phyloP scores from a whole-genome alignment of 2,113 vertebrate genomes.

The Saimiri boliviensis region DNA sequence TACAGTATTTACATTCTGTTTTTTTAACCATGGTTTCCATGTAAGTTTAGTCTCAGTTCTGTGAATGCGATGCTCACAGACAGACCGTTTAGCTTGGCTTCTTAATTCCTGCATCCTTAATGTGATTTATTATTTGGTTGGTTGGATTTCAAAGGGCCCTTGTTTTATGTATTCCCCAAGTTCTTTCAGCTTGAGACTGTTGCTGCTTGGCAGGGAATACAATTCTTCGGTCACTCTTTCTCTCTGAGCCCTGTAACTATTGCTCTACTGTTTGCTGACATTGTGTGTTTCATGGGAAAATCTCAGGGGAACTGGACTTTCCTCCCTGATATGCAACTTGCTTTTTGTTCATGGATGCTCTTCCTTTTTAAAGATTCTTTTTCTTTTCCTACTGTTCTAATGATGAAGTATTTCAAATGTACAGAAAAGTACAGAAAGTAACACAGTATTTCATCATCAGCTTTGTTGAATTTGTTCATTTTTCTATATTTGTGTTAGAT shows the following conservation, averaged over 20 bases:
- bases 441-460: neutral
- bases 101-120: neutral
- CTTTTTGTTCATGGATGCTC: neutral
- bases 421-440: neutral
- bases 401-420: neutral
- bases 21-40: neutral
- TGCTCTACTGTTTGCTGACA: neutral
- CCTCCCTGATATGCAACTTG: neutral
- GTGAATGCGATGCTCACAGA: neutral
- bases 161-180: neutral
- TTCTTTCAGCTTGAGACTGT: neutral
- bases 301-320: neutral
- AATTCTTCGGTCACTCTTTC: neutral
- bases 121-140: slow-evolving; percentile 20
- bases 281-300: neutral
- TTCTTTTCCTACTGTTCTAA: neutral
- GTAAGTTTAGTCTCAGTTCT: neutral
- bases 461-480: neutral
- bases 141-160: slow-evolving; percentile 50
- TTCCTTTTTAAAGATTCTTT: neutral
- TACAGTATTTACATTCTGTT: neutral
- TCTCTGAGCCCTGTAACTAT: neutral
- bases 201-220: neutral
- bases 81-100: neutral
- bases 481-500: slow-evolving; percentile 30